Evolutionary conservation across 2,888 invertebrate genomes (phyloP).

Genomic region (Ctenicera cuprea): DNA sequence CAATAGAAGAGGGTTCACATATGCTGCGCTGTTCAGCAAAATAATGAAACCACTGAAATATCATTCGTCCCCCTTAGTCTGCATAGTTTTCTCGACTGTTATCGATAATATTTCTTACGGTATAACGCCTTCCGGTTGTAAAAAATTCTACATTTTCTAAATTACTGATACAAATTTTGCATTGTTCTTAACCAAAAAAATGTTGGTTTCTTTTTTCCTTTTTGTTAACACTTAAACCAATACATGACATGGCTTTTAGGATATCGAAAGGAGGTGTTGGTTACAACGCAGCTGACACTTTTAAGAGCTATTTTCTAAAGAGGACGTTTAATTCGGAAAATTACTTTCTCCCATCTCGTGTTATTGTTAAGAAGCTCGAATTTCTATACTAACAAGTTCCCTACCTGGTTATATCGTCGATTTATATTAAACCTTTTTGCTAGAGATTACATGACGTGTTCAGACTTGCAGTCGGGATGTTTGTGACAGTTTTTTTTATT

Average conservation of each 20-base stretch:
- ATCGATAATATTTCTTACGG: too few species aligned
- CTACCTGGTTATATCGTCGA: not conserved
- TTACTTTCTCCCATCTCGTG: slow-evolving; percentile 15
- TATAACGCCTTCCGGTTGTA: too few species aligned
- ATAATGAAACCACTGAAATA: slow-evolving; percentile 14
- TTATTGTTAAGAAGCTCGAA: slow-evolving; percentile 1
- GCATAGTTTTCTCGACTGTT: too few species aligned
- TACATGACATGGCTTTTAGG: slow-evolving; percentile 41
- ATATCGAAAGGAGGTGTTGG: slow-evolving; percentile 31
- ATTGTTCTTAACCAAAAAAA: not conserved
- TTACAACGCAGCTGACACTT: slow-evolving; percentile 10
- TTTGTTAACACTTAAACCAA: slow-evolving; percentile 28
- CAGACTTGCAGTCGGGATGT: too few species aligned
- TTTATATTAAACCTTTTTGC: not conserved
- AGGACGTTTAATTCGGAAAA: slow-evolving; percentile 17
- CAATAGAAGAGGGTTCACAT: slow-evolving; percentile 19
- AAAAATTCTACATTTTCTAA: too few species aligned
- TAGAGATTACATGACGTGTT: too few species aligned
- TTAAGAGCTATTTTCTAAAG: slow-evolving; percentile 10
- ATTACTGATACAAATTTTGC: too few species aligned
- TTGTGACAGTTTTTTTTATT: not conserved
- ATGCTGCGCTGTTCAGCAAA: slow-evolving; percentile 10
- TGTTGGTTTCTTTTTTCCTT: not conserved
- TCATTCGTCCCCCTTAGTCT: not conserved
- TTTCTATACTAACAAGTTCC: not conserved